Evolutionary conservation across 2,113 vertebrate species (phyloP).

Genomic region (Crotalus horridus): DNA sequence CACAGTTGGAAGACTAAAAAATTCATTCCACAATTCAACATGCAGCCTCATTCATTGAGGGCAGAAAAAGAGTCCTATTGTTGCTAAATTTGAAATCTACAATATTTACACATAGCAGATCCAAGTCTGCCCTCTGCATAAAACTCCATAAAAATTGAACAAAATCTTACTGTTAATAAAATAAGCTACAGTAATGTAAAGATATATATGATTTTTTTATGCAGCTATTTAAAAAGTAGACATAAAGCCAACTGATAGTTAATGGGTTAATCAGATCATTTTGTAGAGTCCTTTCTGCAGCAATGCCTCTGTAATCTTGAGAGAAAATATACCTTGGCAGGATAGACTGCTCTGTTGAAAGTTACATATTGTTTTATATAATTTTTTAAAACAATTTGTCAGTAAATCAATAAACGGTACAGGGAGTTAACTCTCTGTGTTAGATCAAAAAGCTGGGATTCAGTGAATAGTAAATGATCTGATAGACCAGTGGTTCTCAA

Average conservation of each 20-base stretch:
- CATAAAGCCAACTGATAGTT: background rate
- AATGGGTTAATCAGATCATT: background rate
- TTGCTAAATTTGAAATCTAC: background rate
- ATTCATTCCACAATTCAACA: background rate
- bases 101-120: background rate
- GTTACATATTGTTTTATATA: no score
- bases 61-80: background rate
- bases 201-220: background rate
- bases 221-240: background rate
- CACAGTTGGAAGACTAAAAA: background rate
- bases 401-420: background rate
- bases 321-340: background rate
- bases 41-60: no score
- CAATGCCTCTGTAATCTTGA: background rate
- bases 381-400: background rate
- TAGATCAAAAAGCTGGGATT: no score
- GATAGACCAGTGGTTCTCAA: no score
- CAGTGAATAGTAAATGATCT: no score
- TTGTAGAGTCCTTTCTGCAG: background rate
- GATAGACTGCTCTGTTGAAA: no score
- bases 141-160: background rate
- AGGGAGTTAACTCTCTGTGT: no score
- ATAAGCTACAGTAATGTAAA: background rate
- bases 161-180: background rate
- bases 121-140: background rate